These are phyloP conservation scores for Sciaenops ocellatus DNA, from an alignment of 2,797 vertebrate genomes.

Conservation along the genomic window DNA sequence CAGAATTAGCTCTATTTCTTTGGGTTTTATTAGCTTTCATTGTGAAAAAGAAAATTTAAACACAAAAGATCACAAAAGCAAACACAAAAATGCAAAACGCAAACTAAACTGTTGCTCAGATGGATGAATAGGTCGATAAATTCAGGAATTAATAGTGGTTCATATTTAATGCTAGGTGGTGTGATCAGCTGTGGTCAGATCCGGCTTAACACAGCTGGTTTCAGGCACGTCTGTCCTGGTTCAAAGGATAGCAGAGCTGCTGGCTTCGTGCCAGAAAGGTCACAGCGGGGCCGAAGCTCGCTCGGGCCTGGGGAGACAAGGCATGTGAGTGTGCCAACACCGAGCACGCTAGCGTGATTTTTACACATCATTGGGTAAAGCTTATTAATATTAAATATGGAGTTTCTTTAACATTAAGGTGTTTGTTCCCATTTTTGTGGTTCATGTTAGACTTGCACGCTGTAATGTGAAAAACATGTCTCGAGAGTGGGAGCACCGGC, in stretches of 20 bases:
- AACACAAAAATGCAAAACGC: slow-evolving; percentile 1
- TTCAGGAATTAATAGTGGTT: slow-evolving; percentile 33
- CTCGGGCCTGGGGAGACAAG: slow-evolving; percentile 21
- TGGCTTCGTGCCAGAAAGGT: slow-evolving; percentile 56
- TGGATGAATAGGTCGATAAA: not conserved
- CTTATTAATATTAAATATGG: slow-evolving; percentile 67
- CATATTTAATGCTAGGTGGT: slow-evolving; percentile 26
- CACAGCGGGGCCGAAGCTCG: slow-evolving; percentile 24
- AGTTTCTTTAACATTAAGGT: slow-evolving; percentile 38
- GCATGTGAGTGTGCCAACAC: slow-evolving; percentile 27
- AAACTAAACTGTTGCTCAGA: not conserved
- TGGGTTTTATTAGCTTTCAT: slow-evolving; percentile 23
- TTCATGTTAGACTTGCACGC: slow-evolving; percentile 26
- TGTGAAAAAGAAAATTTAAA: not conserved
- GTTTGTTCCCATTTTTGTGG: slow-evolving; percentile 33
- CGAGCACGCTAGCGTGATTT: slow-evolving; percentile 49
- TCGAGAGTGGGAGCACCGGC: not conserved
- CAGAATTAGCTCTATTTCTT: slow-evolving; percentile 2
- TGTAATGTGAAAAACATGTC: slow-evolving; percentile 38
- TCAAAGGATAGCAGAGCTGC: slow-evolving; percentile 42
- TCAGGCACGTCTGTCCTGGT: slow-evolving; percentile 35
- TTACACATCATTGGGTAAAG: slow-evolving; percentile 55
- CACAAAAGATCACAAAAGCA: not conserved
- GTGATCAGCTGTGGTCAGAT: slow-evolving; percentile 52
- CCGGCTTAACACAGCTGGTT: slow-evolving; percentile 42